Conservation (phyloP, 1,140 invertebrate species). For the Calephelis nemesis region DNA sequence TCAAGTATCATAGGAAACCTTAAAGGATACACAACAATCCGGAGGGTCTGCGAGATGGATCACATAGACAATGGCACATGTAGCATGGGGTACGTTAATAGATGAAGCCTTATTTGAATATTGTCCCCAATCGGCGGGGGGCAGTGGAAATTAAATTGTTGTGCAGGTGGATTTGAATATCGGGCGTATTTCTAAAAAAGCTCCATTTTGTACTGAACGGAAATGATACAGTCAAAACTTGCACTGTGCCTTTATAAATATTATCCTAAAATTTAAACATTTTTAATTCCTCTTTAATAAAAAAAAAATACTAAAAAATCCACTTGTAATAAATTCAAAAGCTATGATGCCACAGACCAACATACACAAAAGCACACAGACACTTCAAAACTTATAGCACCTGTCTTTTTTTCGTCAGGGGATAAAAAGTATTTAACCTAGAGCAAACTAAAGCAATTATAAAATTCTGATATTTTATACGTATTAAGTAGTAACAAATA, state of each 20-base stretch:
- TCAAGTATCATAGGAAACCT: slow-evolving; percentile 13
- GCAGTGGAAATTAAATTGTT: slow-evolving; percentile 71
- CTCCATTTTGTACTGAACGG: background rate
- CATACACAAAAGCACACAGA: no score
- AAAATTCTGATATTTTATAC: no score
- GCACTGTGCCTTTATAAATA: background rate
- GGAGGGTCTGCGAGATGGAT: slow-evolving; percentile 59
- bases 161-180: slow-evolving; percentile 43
- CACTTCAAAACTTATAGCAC: no score
- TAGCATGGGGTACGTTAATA: slow-evolving; percentile 68
- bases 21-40: slow-evolving; percentile 32
- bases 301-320: no score
- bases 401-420: no score
- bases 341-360: no score
- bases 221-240: background rate
- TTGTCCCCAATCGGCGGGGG: slow-evolving; percentile 68
- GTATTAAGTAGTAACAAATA: no score
- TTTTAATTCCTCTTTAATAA: no score
- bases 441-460: no score
- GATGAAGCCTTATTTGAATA: slow-evolving; percentile 78
- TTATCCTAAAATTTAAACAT: slow-evolving; percentile 20
- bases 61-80: slow-evolving; percentile 69
- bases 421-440: no score
- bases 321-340: no score
- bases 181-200: background rate